Conservation (phyloP, 2,888 invertebrate genomes). For the Apodemia duryi region DNA sequence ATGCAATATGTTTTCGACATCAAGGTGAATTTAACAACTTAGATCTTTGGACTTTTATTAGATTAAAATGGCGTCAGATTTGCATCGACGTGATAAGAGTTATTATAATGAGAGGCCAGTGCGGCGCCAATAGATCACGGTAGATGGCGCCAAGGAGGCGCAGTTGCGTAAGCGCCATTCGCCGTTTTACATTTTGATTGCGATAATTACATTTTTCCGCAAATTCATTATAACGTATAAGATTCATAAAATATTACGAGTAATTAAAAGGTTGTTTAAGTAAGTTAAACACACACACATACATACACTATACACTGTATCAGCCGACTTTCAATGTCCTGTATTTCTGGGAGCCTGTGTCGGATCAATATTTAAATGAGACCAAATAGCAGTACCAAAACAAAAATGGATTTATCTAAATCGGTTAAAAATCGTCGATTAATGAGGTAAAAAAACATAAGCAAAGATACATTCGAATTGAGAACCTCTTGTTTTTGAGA, state of each 20-base stretch:
- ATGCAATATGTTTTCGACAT: background rate
- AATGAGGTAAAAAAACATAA: too few species aligned
- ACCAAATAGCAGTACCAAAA: too few species aligned
- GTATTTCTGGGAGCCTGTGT: too few species aligned
- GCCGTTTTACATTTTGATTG: slow-evolving; percentile 29
- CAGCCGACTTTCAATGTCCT: too few species aligned
- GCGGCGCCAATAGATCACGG: slow-evolving; percentile 63
- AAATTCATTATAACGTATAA: background rate
- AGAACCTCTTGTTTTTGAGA: too few species aligned
- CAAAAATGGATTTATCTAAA: too few species aligned
- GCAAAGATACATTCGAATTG: too few species aligned
- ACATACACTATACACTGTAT: too few species aligned
- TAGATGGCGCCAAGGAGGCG: slow-evolving; percentile 64
- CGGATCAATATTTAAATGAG: too few species aligned
- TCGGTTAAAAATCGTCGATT: too few species aligned
- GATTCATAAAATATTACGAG: background rate
- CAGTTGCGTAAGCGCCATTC: slow-evolving; percentile 51
- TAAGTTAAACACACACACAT: background rate
- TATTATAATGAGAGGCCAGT: slow-evolving; percentile 48
- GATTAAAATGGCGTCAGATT: slow-evolving; percentile 59
- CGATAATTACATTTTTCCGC: slow-evolving; percentile 30
- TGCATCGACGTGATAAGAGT: slow-evolving; percentile 61
- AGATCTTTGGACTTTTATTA: slow-evolving; percentile 32
- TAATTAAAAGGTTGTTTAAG: background rate
- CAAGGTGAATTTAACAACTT: slow-evolving; percentile 2